Evolutionary conservation across 2,888 invertebrate species (phyloP), one percentile per base, ranked within the genome.

Genomic region (Ischnus inquisitorius): DNA sequence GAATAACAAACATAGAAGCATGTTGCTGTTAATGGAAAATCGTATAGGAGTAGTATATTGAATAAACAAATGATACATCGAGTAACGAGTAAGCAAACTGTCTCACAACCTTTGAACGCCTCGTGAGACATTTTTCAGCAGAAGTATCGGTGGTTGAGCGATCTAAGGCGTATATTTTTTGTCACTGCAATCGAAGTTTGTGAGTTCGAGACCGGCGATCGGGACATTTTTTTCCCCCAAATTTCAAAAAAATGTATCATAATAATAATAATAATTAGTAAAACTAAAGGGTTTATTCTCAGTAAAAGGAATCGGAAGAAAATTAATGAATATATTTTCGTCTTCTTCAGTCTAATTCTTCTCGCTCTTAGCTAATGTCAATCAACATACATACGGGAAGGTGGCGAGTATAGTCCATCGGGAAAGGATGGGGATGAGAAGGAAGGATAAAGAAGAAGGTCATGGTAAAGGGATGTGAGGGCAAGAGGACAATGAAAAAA

Each of bases 341-440:
- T 19, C 6, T 0, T 5, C 16, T 16, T 19, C 8, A 51, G 16
- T 51, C 5, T n/a, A 16, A 8, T 19, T 39, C n/a, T 62, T n/a
- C 19, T 62, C 19, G 62, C 62, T 34, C 62, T 39, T 16, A 39
- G 62, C 62, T 62, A 62, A 62, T 62, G 62, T 62, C 39, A 62
- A 62, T 14, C 28, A 62, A 16, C 62, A 62, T n/a, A 14, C 34
- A 34, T 34, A 67, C 65, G 67, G 39, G 67, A 76, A 76, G 67
- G 65, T 67, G 25, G 76, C 76, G 43, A 76, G 65, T 67, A 12
- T 57, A 25, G 54, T 76, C 43, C 43, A 25, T 67, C 57, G 16
- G 76, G 57, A 67, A 41, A 41, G 67, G 54, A 54, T 25, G 57
- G 67, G 41, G n/a, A 22, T 57, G 41, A 54, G 65, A 39, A 64